Conservation (phyloP, 2,888 invertebrate species). For the Thelaira solivaga region DNA sequence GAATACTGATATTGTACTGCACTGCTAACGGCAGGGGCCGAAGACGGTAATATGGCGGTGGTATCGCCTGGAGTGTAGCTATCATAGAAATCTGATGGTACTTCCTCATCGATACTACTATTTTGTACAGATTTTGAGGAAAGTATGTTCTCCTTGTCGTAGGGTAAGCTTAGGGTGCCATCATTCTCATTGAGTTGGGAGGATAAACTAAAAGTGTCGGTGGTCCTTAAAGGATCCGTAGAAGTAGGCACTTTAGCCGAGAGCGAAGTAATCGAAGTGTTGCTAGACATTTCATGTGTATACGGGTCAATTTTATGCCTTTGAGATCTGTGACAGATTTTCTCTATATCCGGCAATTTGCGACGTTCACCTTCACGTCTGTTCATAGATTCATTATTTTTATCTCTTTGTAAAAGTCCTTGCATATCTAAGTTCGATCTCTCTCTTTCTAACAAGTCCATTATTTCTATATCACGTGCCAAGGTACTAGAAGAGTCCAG, state of each 20-base stretch:
- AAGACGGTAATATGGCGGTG: slow-evolving; percentile 51
- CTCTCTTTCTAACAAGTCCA: slow-evolving; percentile 76
- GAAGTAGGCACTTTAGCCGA: slow-evolving; percentile 53
- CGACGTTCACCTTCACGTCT: slow-evolving; percentile 71
- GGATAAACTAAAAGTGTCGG: slow-evolving; percentile 69
- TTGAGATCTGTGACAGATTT: slow-evolving; percentile 74
- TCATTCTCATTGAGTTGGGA: slow-evolving; percentile 65
- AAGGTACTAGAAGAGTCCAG: slow-evolving; percentile 73
- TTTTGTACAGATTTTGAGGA: slow-evolving; percentile 34
- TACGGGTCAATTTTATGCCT: slow-evolving; percentile 70
- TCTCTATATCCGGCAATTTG: slow-evolving; percentile 74
- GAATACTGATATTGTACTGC: slow-evolving; percentile 74
- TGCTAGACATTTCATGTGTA: slow-evolving; percentile 64
- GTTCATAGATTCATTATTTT: slow-evolving; percentile 69
- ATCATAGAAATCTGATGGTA: slow-evolving; percentile 72
- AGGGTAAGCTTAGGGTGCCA: slow-evolving; percentile 37
- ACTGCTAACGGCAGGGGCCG: slow-evolving; percentile 62
- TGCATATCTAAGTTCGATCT: slow-evolving; percentile 75
- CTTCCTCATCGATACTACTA: slow-evolving; percentile 68
- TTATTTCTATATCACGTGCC: slow-evolving; percentile 76
- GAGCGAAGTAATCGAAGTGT: slow-evolving; percentile 63
- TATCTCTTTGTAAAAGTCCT: slow-evolving; percentile 74
- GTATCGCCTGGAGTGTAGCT: slow-evolving; percentile 70
- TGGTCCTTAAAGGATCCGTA: slow-evolving; percentile 58
- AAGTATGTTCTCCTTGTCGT: slow-evolving; percentile 56